Evolutionary conservation across 2,888 invertebrate genomes (phyloP).

Genomic region (Euzophera pinguis): DNA sequence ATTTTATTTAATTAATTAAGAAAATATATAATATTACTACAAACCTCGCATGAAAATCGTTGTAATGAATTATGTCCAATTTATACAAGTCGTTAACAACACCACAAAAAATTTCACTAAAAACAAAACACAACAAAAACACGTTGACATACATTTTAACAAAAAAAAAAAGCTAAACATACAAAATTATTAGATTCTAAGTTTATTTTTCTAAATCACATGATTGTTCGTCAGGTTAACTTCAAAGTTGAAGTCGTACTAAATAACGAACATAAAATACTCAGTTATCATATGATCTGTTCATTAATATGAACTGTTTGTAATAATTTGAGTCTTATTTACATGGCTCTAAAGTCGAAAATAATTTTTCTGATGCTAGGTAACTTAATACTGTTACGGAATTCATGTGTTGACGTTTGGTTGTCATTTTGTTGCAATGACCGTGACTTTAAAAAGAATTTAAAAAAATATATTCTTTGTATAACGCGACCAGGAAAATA

Average conservation of each 20-base stretch:
- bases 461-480: too few species aligned
- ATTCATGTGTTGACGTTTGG: too few species aligned
- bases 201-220: background rate
- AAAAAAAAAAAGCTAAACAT: background rate
- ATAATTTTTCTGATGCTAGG: background rate
- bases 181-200: background rate
- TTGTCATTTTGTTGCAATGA: too few species aligned
- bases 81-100: constrained; percentile 54
- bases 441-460: too few species aligned
- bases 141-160: constrained; percentile 1
- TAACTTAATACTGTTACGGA: too few species aligned
- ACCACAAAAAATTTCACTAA: constrained; percentile 23
- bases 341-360: background rate
- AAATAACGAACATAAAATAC: constrained; percentile 9
- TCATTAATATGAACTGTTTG: background rate
- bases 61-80: constrained; percentile 75
- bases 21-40: constrained; percentile 17
- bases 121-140: constrained; percentile 18
- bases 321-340: background rate
- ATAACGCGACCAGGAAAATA: too few species aligned
- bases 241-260: constrained; percentile 20
- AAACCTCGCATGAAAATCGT: constrained; percentile 78
- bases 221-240: constrained; percentile 14
- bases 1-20: background rate
- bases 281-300: constrained; percentile 13